Evolutionary conservation across 2,888 invertebrate species (phyloP).

Genomic region (Danaus chrysippus): DNA sequence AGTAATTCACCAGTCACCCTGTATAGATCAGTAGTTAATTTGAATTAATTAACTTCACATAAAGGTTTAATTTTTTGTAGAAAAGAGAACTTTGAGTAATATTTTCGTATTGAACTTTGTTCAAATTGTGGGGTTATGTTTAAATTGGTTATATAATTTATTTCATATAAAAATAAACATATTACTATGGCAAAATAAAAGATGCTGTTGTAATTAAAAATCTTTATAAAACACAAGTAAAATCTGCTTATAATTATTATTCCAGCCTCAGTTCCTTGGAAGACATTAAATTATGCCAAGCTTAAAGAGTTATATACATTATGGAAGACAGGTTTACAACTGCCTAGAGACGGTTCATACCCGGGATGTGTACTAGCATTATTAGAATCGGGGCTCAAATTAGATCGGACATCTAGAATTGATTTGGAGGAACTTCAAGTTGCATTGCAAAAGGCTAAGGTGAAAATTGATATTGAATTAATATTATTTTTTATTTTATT

Average conservation of each 20-base stretch:
- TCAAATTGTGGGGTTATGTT: no score
- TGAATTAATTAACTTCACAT: no score
- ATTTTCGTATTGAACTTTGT: no score
- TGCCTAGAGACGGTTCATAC: conserved; percentile 63
- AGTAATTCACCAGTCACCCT: no score
- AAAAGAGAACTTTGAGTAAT: no score
- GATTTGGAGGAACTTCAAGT: conserved; percentile 49
- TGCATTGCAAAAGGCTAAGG: conserved; percentile 57
- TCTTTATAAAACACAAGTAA: neutral
- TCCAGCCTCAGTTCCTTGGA: conserved; percentile 64
- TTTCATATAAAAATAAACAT: no score
- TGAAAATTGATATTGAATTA: conserved; percentile 38
- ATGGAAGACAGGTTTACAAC: conserved; percentile 52
- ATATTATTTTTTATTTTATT: conserved; percentile 14
- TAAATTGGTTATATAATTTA: no score
- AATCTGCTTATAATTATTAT: conserved; percentile 11
- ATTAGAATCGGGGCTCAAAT: conserved; percentile 52
- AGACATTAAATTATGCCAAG: conserved; percentile 52
- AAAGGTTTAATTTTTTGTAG: no score
- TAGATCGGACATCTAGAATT: conserved; percentile 47
- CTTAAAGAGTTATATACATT: conserved; percentile 59
- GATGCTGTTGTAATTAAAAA: no score
- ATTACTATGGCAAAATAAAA: no score
- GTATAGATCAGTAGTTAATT: no score
- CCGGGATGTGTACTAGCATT: conserved; percentile 60